Percentiles rank a stretch among this genome's conserved stretches.
phyloP scores from a whole-genome alignment of 1,140 invertebrate genomes.

The Lepidotrigona ventralis region DNA sequence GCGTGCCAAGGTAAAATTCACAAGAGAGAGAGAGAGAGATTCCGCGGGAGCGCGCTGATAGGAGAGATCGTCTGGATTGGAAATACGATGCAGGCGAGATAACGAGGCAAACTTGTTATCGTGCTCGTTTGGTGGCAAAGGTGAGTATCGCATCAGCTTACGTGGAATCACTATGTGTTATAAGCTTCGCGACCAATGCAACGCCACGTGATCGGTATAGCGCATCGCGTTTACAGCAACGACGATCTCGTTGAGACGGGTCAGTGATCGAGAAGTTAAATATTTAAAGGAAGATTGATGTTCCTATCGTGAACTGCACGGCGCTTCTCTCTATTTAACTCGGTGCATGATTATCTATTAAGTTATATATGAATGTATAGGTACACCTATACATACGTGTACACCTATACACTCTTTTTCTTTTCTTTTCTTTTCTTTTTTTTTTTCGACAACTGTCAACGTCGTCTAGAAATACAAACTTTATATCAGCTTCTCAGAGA shows the following conservation, averaged over 20 bases:
- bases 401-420: no score
- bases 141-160: conserved; percentile 33
- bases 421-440: no score
- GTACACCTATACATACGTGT: no score
- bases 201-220: conserved; percentile 18
- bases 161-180: conserved; percentile 12
- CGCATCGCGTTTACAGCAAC: conserved; percentile 31
- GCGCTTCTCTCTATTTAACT: not conserved
- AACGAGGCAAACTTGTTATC: conserved; percentile 61
- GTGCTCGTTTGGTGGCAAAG: conserved; percentile 38
- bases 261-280: conserved; percentile 70
- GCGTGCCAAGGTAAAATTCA: conserved; percentile 13
- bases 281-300: conserved; percentile 67
- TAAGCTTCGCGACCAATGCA: not conserved
- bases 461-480: no score
- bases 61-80: conserved; percentile 50
- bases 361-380: not conserved
- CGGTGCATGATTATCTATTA: conserved; percentile 37
- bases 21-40: not conserved
- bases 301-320: conserved; percentile 52
- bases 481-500: no score
- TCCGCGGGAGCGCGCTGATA: conserved; percentile 23
- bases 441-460: no score
- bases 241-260: conserved; percentile 58
- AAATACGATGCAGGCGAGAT: conserved; percentile 64